Evolutionary conservation across 2,888 invertebrate species (phyloP), one percentile per base, ranked within the genome.

Genomic region (Eupithecia pulchellata): DNA sequence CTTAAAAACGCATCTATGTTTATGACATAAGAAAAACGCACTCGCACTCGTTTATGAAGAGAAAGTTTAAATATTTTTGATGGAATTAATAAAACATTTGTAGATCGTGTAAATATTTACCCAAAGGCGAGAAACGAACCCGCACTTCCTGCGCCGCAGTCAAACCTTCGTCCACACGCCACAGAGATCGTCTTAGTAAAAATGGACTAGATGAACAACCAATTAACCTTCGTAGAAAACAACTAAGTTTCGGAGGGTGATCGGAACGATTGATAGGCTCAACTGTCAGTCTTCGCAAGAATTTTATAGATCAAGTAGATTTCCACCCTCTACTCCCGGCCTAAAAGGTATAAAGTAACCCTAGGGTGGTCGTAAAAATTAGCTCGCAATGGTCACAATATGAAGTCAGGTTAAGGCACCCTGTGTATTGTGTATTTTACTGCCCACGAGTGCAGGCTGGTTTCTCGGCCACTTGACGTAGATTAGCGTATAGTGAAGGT

Each of bases 341-440:
- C 58, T 61, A 34, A 34, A 61, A 61, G 34, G 34, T 25, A 34
- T 61, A 61, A 61, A 32, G 32, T 61, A 60, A 61, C 34, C 60
- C 58, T 57, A 65, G 11, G 69, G 42, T 55, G 64, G 66, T 72
- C 72, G 69, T 72, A 69, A 72, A 72, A 72, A 66, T 64, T 69
- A 67, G 63, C 61, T 61, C 52, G 66, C 63, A 72, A 68, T 68
- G 34, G 61, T 60, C 58, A 60, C 58, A 60, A 60, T 60, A 60
- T 60, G 58, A 60, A 30, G 32, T 30, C 29, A 32, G 58, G 58
- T 60, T 32, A 32, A 57, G 58, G 30, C 8, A n/a, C 74, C 32
- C 29, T 5, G 58, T 30, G 58, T 58, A 30, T 29, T 60, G 57
- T 57, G 52, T 52, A 25, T 52, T 52, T 52, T 52, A 52, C 52